Evolutionary conservation across 2,113 vertebrate species (phyloP).

Genomic region (Sturnira hondurensis): DNA sequence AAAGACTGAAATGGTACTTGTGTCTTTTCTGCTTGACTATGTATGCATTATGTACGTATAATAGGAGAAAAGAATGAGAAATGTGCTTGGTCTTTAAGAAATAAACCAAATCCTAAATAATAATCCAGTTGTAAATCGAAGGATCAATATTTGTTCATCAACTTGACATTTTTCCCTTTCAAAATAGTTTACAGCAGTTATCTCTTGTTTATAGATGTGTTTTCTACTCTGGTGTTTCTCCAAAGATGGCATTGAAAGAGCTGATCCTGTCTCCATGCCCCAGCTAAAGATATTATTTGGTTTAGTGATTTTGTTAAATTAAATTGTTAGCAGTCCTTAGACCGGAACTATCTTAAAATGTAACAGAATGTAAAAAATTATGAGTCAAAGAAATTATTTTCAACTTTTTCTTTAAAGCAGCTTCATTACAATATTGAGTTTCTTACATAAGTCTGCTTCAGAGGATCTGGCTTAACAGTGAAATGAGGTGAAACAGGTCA

Average conservation of each 20-base stretch:
- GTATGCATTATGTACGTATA: background rate
- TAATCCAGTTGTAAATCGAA: conserved; percentile 20
- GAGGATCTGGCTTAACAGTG: background rate
- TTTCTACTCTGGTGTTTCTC: background rate
- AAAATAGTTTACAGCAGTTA: conserved; percentile 60
- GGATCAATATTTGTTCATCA: conserved; percentile 48
- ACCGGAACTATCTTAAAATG: background rate
- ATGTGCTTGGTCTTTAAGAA: conserved; percentile 58
- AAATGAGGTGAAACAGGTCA: background rate
- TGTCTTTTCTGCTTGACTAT: conserved; percentile 25
- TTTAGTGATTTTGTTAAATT: conserved; percentile 21
- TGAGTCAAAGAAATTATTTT: conserved; percentile 2
- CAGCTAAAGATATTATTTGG: background rate
- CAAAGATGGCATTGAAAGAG: background rate
- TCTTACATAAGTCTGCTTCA: background rate
- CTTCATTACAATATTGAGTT: background rate
- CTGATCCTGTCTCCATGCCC: background rate
- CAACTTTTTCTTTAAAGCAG: conserved; percentile 8
- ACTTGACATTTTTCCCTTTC: conserved; percentile 26
- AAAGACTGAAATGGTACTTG: conserved; percentile 31
- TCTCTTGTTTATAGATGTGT: conserved; percentile 18
- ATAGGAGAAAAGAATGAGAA: conserved; percentile 52
- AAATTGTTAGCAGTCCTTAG: background rate
- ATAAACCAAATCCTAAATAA: conserved; percentile 52
- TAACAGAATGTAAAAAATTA: background rate